Conservation (phyloP, 2,113 vertebrate genomes). For the Siniperca chuatsi region DNA sequence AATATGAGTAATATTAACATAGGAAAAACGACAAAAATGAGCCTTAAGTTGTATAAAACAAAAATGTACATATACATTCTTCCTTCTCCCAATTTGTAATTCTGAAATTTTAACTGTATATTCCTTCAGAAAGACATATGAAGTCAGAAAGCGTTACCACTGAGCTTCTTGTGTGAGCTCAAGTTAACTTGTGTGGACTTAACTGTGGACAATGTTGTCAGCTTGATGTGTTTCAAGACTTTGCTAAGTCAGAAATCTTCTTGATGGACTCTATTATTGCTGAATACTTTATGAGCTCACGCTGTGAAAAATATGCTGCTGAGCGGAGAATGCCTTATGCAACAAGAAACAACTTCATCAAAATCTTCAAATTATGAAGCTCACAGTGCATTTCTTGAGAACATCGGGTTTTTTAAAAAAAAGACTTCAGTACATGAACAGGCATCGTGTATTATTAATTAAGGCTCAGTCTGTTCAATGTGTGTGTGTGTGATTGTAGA, state of each 20-base stretch:
- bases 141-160: neutral
- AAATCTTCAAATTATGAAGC: constrained; percentile 25
- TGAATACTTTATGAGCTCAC: constrained; percentile 46
- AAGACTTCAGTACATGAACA: constrained; percentile 14
- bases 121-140: constrained; percentile 4
- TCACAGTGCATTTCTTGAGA: constrained; percentile 12
- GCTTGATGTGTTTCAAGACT: neutral
- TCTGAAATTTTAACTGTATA: neutral
- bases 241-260: constrained; percentile 14
- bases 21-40: neutral
- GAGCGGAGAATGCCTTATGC: constrained; percentile 10
- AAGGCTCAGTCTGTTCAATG: constrained; percentile 11
- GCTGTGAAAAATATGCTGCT: constrained; percentile 31
- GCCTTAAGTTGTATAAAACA: neutral
- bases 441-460: constrained; percentile 37
- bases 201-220: constrained; percentile 19
- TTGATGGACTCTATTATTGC: constrained; percentile 17
- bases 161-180: neutral
- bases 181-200: neutral
- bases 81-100: neutral
- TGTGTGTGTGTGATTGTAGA: constrained; percentile 10
- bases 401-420: constrained; percentile 18
- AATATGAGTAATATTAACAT: neutral
- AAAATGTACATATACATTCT: neutral
- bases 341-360: constrained; percentile 36